Conservation (phyloP, 2,113 vertebrate species). For the Recurvirostra avosetta region DNA sequence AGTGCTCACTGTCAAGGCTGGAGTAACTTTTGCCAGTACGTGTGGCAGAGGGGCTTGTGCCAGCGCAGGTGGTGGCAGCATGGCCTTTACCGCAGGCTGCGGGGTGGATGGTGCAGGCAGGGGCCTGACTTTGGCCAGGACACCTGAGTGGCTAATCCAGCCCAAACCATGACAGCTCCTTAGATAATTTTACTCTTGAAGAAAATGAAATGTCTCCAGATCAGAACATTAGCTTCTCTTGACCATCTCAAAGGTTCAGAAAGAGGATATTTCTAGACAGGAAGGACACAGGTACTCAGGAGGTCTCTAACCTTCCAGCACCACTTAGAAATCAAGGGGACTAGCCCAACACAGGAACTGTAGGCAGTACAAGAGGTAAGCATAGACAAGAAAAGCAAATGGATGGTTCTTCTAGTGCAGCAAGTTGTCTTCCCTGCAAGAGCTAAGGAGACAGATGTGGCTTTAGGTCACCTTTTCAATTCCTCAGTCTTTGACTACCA, state of each 20-base stretch:
- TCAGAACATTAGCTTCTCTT: background rate
- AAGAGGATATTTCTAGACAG: background rate
- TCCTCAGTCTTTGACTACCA: background rate
- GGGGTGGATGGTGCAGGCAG: no score
- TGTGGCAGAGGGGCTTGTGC: no score
- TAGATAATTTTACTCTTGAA: background rate
- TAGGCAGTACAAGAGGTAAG: background rate
- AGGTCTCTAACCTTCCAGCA: background rate
- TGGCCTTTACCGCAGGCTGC: no score
- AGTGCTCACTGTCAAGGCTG: no score
- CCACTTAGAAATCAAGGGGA: background rate
- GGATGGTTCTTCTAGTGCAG: background rate
- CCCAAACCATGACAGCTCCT: background rate
- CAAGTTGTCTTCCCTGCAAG: background rate
- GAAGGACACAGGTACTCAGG: background rate
- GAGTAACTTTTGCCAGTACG: no score
- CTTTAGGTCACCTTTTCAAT: constrained; percentile 18
- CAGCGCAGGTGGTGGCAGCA: no score
- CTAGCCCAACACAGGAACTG: background rate
- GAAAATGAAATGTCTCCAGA: background rate
- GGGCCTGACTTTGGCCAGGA: no score
- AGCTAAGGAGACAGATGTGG: background rate
- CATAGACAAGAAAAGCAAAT: background rate
- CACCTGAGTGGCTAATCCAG: no score
- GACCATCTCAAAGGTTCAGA: background rate